Percentiles rank a stretch among this genome's conserved stretches.
phyloP scores from a whole-genome alignment of 1,140 invertebrate species.

The Frieseomelitta varia region DNA sequence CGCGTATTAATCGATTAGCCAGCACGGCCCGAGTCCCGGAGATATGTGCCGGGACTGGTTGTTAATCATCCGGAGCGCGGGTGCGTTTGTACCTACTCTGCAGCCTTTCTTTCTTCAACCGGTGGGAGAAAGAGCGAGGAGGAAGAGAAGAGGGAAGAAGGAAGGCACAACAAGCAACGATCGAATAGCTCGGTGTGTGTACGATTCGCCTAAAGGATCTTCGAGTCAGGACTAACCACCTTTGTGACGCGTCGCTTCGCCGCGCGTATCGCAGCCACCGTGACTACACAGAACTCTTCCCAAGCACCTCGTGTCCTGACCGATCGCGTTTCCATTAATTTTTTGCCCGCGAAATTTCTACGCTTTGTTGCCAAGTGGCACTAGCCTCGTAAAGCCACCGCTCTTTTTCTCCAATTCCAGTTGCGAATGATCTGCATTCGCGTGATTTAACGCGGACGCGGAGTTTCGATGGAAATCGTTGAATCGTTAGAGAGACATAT shows the following conservation, averaged over 20 bases:
- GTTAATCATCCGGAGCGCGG: conserved; percentile 62
- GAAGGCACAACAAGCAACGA: not conserved
- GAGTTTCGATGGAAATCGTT: too few species aligned
- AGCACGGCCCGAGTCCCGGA: conserved; percentile 39
- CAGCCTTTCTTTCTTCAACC: conserved; percentile 35
- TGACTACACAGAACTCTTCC: conserved; percentile 30
- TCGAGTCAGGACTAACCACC: conserved; percentile 48
- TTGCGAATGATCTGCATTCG: too few species aligned
- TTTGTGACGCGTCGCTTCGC: conserved; percentile 53
- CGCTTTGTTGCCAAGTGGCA: not conserved
- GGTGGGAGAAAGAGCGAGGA: not conserved
- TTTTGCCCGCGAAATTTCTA: not conserved
- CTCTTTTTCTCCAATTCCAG: not conserved
- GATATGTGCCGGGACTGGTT: conserved; percentile 56
- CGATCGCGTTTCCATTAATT: conserved; percentile 36
- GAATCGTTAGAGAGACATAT: too few species aligned
- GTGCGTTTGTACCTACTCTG: conserved; percentile 63
- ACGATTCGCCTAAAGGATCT: conserved; percentile 57
- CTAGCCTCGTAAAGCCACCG: not conserved
- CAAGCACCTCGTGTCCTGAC: not conserved
- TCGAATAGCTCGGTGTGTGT: too few species aligned
- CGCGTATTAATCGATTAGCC: conserved; percentile 69
- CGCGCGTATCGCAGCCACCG: conserved; percentile 29
- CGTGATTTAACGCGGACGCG: too few species aligned
- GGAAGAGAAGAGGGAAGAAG: conserved; percentile 2